phyloP scores from a whole-genome alignment of 2,888 invertebrate species.

The Dasysyrphus albostriatus region DNA sequence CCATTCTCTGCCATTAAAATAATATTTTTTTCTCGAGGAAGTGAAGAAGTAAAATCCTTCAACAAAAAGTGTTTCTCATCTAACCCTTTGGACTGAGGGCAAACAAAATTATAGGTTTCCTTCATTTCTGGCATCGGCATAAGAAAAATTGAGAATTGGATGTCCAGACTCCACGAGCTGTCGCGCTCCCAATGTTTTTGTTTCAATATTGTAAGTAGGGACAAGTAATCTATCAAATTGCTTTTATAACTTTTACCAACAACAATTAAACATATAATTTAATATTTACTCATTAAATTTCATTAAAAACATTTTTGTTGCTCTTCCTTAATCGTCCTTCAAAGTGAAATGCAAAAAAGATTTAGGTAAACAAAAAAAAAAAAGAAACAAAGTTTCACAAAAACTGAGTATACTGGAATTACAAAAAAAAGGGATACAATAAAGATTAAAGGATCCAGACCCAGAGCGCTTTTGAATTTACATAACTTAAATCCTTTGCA shows the following conservation, averaged over 20 bases:
- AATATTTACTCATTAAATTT: conserved; percentile 36
- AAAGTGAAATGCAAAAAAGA: conserved; percentile 7
- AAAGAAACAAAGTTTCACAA: background rate
- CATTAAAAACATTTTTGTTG: conserved; percentile 10
- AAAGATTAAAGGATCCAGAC: conserved; percentile 23
- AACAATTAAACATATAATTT: conserved; percentile 16
- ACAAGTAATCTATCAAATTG: background rate
- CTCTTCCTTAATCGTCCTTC: background rate
- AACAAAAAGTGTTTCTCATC: too few species aligned
- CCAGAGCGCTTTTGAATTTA: conserved; percentile 25
- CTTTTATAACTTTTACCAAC: background rate
- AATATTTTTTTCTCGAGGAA: too few species aligned
- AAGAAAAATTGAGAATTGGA: too few species aligned
- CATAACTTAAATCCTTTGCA: conserved; percentile 39
- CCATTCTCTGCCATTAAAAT: too few species aligned
- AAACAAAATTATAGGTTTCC: too few species aligned
- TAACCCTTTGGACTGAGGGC: too few species aligned
- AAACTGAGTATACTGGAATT: conserved; percentile 1
- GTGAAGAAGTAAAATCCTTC: too few species aligned
- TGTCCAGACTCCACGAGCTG: too few species aligned
- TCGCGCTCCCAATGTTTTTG: too few species aligned
- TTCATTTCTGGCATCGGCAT: too few species aligned
- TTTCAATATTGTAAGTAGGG: too few species aligned
- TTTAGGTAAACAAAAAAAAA: conserved; percentile 8
- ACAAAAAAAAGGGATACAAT: conserved; percentile 25